Evolutionary conservation across 2,113 vertebrate species (phyloP), one percentile per base, ranked within the genome.

Genomic region (Oophaga pumilio): DNA sequence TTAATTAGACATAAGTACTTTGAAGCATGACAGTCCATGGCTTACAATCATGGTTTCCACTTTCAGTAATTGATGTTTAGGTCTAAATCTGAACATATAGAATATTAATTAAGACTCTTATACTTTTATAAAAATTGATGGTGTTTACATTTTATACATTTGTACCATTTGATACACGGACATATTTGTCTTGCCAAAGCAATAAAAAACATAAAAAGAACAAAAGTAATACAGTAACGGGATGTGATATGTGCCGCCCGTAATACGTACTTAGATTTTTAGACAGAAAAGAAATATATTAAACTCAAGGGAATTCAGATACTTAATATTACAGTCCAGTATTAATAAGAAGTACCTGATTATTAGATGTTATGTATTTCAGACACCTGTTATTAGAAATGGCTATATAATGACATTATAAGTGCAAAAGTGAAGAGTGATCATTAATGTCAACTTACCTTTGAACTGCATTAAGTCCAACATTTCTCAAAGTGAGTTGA

Each of bases 1-100:
- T 56, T 84, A 88, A 88, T 84, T 56, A 83, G 71, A 14, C 24
- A 56, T 57, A 52, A 74, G 57, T 43, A 64, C 56, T 82, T 85
- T 82, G 57, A 87, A 60, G 49, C 66, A 74, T 76, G 56, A 76
- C 69, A 43, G 50, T 76, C 12, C 49, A 66, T 6, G 8, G 8
- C 76, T 53, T 88, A 60, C 28, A 66, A 24, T 17, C 53, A 80
- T 69, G 13, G n/a, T 17, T 26, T 22, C n/a, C 10, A 53, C 14
- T n/a, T 52, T 52, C 14, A 52, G 80, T 18, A 8, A 43, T 17
- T n/a, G 8, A 22, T 66, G 6, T n/a, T 43, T 64, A 10, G 22
- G 11, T 64, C 18, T 82, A 14, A 17, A 68, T 43, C 69, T n/a
- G n/a, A 64, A 73, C 24, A 15, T 0, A 71, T 17, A 71, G 2